These are phyloP conservation scores for Tetrao urogallus DNA, from an alignment of 2,113 vertebrate genomes.

Conservation along the genomic window DNA sequence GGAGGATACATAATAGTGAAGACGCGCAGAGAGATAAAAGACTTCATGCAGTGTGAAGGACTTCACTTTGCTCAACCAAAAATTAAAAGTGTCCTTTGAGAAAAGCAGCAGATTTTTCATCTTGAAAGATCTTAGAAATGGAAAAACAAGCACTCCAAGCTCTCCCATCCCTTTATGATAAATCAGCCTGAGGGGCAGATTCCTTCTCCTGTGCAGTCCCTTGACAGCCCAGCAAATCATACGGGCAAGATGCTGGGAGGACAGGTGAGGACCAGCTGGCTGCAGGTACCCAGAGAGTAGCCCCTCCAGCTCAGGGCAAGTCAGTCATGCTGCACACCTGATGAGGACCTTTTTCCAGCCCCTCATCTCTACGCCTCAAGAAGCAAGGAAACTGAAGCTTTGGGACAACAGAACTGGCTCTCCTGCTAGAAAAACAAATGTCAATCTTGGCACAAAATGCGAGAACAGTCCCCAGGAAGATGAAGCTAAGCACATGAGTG, in stretches of 20 bases:
- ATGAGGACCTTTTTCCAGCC: neutral
- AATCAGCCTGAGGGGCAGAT: neutral
- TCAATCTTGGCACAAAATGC: neutral
- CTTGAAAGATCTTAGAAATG: neutral
- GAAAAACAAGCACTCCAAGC: neutral
- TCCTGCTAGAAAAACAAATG: neutral
- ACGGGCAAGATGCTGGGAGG: neutral
- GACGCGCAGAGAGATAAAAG: neutral
- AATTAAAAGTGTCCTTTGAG: neutral
- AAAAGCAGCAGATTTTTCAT: neutral
- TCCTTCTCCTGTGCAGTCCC: neutral
- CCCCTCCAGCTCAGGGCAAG: accelerated
- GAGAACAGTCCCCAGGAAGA: neutral
- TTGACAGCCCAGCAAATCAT: neutral
- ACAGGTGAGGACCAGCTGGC: neutral
- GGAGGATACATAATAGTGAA: neutral
- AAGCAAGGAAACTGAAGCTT: neutral
- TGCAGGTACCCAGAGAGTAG: neutral
- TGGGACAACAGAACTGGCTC: neutral
- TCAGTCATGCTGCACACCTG: neutral
- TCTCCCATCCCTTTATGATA: neutral
- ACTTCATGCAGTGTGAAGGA: neutral
- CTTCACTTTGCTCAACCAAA: neutral
- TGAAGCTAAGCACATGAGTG: neutral
- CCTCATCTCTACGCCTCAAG: neutral